Percentiles rank a stretch among this genome's conserved stretches.
Evolutionary conservation across 2,113 vertebrate genomes (phyloP).

Genomic region (Uria lomvia): DNA sequence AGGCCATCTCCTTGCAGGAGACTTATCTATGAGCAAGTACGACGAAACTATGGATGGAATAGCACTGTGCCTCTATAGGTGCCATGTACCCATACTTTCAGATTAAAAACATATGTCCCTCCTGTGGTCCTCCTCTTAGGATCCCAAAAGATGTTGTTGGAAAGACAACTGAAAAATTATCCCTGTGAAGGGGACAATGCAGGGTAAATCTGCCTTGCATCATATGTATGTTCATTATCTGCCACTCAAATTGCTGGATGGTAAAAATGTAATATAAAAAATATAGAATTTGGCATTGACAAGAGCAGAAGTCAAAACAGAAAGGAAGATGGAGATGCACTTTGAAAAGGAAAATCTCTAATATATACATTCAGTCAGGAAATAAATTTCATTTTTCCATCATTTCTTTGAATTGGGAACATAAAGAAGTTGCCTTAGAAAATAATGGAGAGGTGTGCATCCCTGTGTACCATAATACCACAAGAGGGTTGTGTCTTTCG

Average conservation of each 20-base stretch:
- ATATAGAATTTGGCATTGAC: neutral
- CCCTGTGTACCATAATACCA: neutral
- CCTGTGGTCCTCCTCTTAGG: neutral
- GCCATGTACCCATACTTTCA: neutral
- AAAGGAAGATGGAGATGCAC: neutral
- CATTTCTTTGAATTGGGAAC: neutral
- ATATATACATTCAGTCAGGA: neutral
- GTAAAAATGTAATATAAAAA: neutral
- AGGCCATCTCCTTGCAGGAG: neutral
- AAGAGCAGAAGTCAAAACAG: neutral
- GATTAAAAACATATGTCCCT: neutral
- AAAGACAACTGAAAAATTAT: neutral
- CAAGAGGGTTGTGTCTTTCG: neutral
- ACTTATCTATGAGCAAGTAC: neutral
- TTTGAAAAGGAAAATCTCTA: neutral
- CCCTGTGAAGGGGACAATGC: neutral
- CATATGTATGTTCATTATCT: neutral
- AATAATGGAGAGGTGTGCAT: neutral
- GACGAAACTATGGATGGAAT: neutral
- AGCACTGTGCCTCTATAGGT: neutral
- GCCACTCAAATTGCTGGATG: neutral
- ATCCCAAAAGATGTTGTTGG: neutral
- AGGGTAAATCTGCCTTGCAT: neutral
- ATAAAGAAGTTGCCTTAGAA: neutral
- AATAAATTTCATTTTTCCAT: neutral